Conservation (phyloP, 2,113 vertebrate species). For the Cephalopholis sonnerati region DNA sequence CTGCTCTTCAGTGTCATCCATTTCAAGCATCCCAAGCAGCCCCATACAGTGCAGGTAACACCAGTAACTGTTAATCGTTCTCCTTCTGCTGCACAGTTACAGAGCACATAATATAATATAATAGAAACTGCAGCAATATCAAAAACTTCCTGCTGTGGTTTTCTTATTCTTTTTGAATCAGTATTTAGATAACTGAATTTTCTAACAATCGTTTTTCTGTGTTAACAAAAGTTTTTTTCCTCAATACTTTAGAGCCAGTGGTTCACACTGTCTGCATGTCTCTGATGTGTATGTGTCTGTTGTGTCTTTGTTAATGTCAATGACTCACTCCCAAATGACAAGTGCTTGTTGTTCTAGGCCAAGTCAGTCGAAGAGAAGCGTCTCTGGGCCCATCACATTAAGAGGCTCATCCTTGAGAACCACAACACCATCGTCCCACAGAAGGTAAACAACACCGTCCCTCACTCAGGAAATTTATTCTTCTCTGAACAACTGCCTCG, state of each 20-base stretch:
- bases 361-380: slow-evolving; percentile 93
- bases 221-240: not conserved
- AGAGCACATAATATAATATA: not conserved
- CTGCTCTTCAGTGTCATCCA: slow-evolving; percentile 95
- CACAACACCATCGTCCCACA: slow-evolving; percentile 93
- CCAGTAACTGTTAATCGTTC: not conserved
- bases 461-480: not conserved
- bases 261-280: not conserved
- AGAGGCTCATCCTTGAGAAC: slow-evolving; percentile 96
- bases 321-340: slow-evolving; percentile 20
- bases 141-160: not conserved
- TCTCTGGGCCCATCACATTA: slow-evolving; percentile 95
- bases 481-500: not conserved
- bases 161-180: not conserved
- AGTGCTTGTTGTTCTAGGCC: slow-evolving; percentile 83
- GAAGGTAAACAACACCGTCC: slow-evolving; percentile 83
- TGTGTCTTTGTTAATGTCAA: slow-evolving; percentile 1
- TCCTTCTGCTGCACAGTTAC: not conserved
- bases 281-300: not conserved
- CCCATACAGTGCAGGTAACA: slow-evolving; percentile 93
- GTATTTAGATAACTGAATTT: not conserved
- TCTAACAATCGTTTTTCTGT: not conserved
- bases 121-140: not conserved
- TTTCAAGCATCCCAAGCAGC: slow-evolving; percentile 95
- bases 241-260: not conserved